These are phyloP conservation scores for Poecilobothrus nobilitatus DNA, from an alignment of 2,888 invertebrate species.

Conservation along the genomic window DNA sequence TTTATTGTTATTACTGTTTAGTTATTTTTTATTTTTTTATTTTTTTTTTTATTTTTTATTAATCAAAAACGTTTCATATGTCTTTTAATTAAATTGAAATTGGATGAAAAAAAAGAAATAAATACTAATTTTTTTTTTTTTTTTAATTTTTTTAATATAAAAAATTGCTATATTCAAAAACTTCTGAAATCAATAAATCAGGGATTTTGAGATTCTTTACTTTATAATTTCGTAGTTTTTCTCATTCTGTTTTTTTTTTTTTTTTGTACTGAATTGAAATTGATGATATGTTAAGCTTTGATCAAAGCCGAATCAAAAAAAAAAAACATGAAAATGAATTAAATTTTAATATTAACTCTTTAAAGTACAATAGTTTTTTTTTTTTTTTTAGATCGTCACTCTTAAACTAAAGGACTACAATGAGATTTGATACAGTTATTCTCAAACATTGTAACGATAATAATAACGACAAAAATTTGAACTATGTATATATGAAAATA, in stretches of 20 bases:
- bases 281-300: background rate
- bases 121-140: background rate
- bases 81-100: background rate
- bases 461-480: no score
- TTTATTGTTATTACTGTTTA: no score
- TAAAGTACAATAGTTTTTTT: no score
- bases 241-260: no score
- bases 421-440: no score
- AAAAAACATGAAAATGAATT: background rate
- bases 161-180: background rate
- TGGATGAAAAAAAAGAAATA: background rate
- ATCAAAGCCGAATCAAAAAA: constrained; percentile 5
- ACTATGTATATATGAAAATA: no score
- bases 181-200: constrained; percentile 6
- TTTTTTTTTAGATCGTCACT: no score
- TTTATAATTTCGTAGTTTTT: no score
- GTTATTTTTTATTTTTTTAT: background rate
- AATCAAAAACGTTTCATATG: background rate
- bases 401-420: no score
- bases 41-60: background rate
- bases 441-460: no score
- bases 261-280: background rate
- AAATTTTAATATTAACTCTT: no score
- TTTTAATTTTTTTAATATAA: no score
- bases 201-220: background rate